These are phyloP conservation scores for Rhopilema esculentum DNA, from an alignment of 30 jellyfish, hydroid and myxozoan genomes.

Conservation along the genomic window DNA sequence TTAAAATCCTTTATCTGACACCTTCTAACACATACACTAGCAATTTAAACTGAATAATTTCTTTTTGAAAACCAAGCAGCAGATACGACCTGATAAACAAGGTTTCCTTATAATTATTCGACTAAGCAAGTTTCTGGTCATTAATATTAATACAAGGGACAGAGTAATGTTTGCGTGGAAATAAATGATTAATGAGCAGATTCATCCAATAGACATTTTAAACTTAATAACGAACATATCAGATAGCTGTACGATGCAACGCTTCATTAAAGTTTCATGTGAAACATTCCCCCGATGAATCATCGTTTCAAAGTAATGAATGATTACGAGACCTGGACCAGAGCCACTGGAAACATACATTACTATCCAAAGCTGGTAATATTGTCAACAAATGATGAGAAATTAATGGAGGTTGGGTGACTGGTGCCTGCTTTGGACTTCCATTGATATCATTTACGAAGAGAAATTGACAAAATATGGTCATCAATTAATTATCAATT, in stretches of 20 bases:
- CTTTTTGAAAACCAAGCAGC: not conserved
- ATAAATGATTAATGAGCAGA: slow-evolving; percentile 2
- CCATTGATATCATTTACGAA: not conserved
- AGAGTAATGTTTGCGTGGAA: not conserved
- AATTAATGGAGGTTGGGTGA: slow-evolving; percentile 8
- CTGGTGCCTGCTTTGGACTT: slow-evolving; percentile 21
- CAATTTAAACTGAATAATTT: not conserved
- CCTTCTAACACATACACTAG: not conserved
- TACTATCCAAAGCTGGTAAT: slow-evolving; percentile 14
- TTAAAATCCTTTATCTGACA: not conserved
- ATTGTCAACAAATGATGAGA: not conserved
- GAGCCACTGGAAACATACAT: not conserved
- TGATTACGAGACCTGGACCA: not conserved
- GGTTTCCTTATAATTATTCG: not conserved
- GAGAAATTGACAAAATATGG: too few species aligned
- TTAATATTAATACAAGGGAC: slow-evolving; percentile 1
- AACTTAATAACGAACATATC: too few species aligned
- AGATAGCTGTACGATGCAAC: too few species aligned
- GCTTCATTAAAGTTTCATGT: not conserved
- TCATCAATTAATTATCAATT: not conserved
- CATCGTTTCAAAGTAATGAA: not conserved
- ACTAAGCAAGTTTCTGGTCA: not conserved
- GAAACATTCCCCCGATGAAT: not conserved
- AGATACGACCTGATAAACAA: not conserved
- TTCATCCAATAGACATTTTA: too few species aligned